These are phyloP conservation scores for Pan paniscus DNA, from an alignment of 2,113 vertebrate genomes.

Conservation along the genomic window DNA sequence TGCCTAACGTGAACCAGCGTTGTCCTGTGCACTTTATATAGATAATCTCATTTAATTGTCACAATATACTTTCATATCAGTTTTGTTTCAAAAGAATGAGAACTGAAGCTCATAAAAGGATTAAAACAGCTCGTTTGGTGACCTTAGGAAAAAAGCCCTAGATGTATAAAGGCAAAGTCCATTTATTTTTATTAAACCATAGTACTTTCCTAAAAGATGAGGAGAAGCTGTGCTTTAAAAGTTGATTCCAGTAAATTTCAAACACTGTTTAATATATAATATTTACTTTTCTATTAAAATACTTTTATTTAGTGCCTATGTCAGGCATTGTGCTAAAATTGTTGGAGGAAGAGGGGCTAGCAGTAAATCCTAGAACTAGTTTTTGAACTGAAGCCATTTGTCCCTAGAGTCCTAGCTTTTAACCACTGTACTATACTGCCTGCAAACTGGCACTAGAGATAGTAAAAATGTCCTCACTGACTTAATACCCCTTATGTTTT, in stretches of 20 bases:
- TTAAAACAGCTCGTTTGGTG: background rate
- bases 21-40: background rate
- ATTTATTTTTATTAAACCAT: conserved; percentile 3
- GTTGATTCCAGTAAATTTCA: background rate
- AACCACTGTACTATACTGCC: background rate
- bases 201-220: background rate
- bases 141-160: background rate
- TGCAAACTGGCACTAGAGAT: background rate
- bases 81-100: background rate
- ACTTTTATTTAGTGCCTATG: background rate
- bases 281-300: background rate
- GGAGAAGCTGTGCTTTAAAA: background rate
- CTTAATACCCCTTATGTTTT: background rate
- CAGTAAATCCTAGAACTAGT: background rate
- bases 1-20: too few species aligned
- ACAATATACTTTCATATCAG: background rate
- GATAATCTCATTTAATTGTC: background rate
- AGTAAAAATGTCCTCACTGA: background rate
- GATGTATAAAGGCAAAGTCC: background rate
- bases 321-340: background rate
- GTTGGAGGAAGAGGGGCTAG: accelerated
- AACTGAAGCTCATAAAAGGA: background rate
- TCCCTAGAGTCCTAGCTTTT: background rate
- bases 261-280: background rate
- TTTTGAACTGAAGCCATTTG: background rate